Percentiles rank a stretch among this genome's conserved stretches.
Conservation (phyloP, 2,113 vertebrate species). For the Leucopsar rothschildi region DNA sequence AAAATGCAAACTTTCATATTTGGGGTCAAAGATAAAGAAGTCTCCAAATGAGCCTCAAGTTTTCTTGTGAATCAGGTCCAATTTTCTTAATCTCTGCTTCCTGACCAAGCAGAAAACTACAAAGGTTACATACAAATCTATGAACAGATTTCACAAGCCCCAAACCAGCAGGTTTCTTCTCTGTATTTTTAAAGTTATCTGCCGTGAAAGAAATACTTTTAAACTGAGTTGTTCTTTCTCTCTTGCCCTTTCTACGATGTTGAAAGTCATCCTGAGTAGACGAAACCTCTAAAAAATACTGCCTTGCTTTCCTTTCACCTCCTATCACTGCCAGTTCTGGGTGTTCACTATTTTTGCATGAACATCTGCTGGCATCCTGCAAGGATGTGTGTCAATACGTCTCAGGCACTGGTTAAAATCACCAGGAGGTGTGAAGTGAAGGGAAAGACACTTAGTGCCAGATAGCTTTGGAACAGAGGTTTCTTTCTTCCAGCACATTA, state of each 20-base stretch:
- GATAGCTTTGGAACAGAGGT: background rate
- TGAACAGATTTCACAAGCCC: background rate
- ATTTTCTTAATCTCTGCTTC: background rate
- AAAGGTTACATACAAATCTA: background rate
- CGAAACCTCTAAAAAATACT: background rate
- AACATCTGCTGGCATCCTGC: background rate
- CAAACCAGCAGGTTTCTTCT: background rate
- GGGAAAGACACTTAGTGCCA: background rate
- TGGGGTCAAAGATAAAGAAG: background rate
- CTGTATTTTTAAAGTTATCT: background rate
- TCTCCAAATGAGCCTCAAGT: background rate
- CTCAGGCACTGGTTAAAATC: background rate
- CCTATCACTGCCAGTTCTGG: background rate
- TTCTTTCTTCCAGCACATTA: background rate
- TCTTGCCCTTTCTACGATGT: background rate
- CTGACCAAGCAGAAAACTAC: background rate
- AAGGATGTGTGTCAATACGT: background rate
- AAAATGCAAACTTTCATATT: slow-evolving; percentile 3
- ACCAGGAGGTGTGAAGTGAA: background rate
- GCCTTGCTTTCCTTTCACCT: background rate
- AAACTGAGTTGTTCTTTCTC: background rate
- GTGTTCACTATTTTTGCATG: background rate
- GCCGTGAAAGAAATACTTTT: background rate
- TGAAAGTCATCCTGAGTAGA: background rate
- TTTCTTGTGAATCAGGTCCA: background rate